phyloP scores from a whole-genome alignment of 2,888 invertebrate genomes.

The Rugalucina vietnamica region DNA sequence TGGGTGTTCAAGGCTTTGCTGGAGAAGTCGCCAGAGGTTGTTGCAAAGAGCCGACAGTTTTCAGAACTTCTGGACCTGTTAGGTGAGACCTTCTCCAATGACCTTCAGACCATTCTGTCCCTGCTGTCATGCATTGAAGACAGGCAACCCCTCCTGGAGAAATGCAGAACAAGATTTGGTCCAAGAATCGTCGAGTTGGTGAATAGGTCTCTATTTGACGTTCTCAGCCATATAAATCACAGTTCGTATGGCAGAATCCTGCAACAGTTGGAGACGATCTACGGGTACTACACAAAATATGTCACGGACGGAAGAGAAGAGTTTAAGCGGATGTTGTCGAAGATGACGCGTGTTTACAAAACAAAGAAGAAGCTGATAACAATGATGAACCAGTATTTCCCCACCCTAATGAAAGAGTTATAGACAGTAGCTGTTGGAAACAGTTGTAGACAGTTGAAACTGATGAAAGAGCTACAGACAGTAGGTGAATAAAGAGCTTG shows the following conservation, averaged over 20 bases:
- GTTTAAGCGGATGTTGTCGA: not conserved
- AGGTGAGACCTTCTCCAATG: not conserved
- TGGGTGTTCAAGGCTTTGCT: not conserved
- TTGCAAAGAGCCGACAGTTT: not conserved
- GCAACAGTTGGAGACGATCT: not conserved
- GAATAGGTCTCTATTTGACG: not conserved
- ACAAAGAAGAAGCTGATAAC: not conserved
- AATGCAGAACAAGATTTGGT: not conserved
- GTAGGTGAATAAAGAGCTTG: too few species aligned
- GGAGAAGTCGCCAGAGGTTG: not conserved
- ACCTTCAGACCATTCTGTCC: not conserved
- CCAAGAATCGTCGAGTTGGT: not conserved
- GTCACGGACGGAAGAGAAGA: not conserved
- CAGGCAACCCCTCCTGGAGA: not conserved
- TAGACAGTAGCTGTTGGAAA: too few species aligned
- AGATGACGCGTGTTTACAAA: not conserved
- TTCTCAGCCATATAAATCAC: not conserved
- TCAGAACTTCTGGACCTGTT: not conserved
- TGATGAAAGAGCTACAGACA: too few species aligned
- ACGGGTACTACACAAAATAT: not conserved
- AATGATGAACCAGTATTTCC: not conserved
- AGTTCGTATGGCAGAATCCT: not conserved
- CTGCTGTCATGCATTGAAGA: not conserved
- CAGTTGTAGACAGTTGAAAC: too few species aligned
- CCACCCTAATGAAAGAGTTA: not conserved